These are phyloP conservation scores for Tokudaia tokunoshimensis DNA, from an alignment of 2,797 vertebrate genomes.

Conservation along the genomic window DNA sequence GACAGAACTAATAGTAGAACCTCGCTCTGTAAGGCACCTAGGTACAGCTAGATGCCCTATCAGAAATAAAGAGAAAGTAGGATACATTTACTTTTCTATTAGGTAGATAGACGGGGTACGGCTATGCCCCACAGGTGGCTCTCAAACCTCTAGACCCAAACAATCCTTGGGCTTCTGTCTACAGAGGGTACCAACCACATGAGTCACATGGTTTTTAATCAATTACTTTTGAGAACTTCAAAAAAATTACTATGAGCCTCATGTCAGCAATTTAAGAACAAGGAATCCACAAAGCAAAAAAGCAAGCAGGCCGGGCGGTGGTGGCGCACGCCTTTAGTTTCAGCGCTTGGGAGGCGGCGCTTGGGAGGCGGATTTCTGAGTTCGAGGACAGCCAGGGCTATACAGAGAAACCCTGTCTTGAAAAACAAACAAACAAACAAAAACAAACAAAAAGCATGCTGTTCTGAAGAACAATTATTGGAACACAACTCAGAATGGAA, in stretches of 20 bases:
- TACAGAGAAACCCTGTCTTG: too few species aligned
- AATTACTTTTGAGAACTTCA: background rate
- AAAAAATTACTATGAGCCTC: constrained; percentile 9
- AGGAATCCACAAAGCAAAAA: background rate
- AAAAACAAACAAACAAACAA: too few species aligned
- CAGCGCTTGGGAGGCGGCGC: too few species aligned
- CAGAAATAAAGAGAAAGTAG: background rate
- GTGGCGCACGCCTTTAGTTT: too few species aligned
- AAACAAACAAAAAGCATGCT: background rate
- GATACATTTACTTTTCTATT: background rate
- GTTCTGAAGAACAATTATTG: background rate
- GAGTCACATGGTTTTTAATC: constrained; percentile 12
- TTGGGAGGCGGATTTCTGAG: too few species aligned
- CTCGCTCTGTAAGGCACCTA: background rate
- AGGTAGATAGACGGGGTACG: too few species aligned
- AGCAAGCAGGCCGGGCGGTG: too few species aligned
- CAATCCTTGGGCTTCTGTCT: background rate
- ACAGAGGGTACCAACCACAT: background rate
- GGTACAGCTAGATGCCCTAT: background rate
- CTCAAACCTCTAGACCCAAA: background rate
- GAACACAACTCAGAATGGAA: background rate
- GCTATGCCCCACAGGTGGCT: background rate
- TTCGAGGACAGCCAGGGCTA: too few species aligned
- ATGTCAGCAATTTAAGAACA: constrained; percentile 37
- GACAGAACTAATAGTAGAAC: constrained; percentile 7